Base-by-base conservation (phyloP, 2,797 vertebrate genomes). In the Echeneis naucrates region DNA sequence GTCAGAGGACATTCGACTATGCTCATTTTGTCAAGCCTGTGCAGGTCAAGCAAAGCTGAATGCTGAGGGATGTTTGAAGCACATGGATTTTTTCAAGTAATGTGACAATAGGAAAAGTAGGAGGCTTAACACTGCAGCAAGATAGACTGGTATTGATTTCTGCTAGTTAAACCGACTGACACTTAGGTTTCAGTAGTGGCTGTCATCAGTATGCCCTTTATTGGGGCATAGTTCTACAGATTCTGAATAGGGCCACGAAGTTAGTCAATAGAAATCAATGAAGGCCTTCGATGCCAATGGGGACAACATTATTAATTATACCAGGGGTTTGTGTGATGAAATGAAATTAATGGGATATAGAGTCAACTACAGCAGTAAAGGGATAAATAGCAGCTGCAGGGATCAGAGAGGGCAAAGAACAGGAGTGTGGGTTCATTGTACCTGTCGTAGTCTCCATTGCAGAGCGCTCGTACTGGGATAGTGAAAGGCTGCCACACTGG, bases 401-500 rank as follows among this genome's bases (percentile, higher is more conserved):
- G 33, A 61, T 61, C 27, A 67, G 40, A 64, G 19, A 33, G 42
- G 52, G 42, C 48, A 4, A 38, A 74, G 47, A 67, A 26, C 4
- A 14, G 19, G 12, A 16, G 30, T 3, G 38, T 54, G 32, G 45
- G 4, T 35, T 53, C 9, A 11, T 40, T 52, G 66, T 93, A 97
- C 96, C 96, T 94, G 85, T 97, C 96, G 1, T 95, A 95, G 92
- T 97, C 96, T 0, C 96, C 96, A 0, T 97, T 97, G 92, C 96
- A 97, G 71, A 97, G 95, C 0, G 94, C 96, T 56, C 96, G 90
- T n/a, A 97, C 96, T 0, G 96, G 96, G 72, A 97, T 96, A 57
- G 95, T 85, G 88, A 97, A 97, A 0, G 96, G 92, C 63, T 96
- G 95, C 96, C 96, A 97, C 38, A 97, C 91, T 0, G 96, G 96